These are phyloP conservation scores for Eunapius fragilis DNA, from an alignment of 37 sponge, comb jelly and placozoan genomes.

Conservation along the genomic window DNA sequence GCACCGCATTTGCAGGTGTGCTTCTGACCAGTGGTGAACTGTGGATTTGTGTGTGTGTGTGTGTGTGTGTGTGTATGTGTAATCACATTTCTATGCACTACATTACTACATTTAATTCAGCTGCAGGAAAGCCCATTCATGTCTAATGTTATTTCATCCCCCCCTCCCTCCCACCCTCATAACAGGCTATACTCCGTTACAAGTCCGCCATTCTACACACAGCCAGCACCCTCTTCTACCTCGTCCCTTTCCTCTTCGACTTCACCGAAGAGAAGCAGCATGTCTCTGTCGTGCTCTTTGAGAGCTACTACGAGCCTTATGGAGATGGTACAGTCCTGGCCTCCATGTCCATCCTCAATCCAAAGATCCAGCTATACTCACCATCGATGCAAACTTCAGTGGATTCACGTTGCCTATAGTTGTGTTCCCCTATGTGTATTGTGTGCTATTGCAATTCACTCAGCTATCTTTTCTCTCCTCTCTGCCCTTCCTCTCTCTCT, in stretches of 20 bases:
- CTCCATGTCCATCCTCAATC: conserved; percentile 33
- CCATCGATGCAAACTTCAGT: conserved; percentile 76
- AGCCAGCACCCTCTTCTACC: conserved; percentile 57
- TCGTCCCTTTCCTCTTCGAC: conserved; percentile 75
- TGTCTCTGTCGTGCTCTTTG: conserved; percentile 52
- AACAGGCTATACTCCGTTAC: conserved; percentile 69
- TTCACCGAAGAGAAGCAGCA: conserved; percentile 72
- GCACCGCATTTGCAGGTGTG: too few relatives aligned
- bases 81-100: too few relatives aligned
- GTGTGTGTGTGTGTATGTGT: too few relatives aligned
- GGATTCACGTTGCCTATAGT: conserved; percentile 62
- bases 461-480: too few relatives aligned
- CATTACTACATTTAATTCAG: too few relatives aligned
- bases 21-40: too few relatives aligned
- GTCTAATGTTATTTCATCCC: too few relatives aligned
- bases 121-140: too few relatives aligned
- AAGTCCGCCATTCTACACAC: conserved; percentile 67
- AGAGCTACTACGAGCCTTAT: conserved; percentile 74
- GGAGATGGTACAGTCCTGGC: conserved; percentile 70
- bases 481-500: too few relatives aligned
- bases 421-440: too few relatives aligned
- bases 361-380: conserved; percentile 57
- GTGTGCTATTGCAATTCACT: too few relatives aligned
- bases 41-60: too few relatives aligned
- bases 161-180: background rate